Evolutionary conservation across 37 sponge, comb jelly and placozoan genomes (phyloP), one percentile per base, ranked within the genome.

Genomic region (Lycopodina hypogea): DNA sequence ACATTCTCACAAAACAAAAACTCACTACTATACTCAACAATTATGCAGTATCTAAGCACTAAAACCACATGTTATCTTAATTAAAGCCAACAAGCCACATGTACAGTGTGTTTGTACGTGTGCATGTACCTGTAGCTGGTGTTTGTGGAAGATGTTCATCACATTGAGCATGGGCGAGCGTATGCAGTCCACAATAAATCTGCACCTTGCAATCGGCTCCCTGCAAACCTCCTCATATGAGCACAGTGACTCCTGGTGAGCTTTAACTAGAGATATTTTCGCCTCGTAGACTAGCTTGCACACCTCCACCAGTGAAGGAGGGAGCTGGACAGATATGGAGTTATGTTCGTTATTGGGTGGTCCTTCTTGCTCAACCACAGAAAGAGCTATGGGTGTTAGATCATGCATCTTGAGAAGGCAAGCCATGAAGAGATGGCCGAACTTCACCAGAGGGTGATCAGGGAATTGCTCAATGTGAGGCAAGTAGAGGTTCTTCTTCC

Each of bases 191-290:
- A 97, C 50, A 4, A 97, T 77, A 71, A 97, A 92, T 0, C 70
- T 24, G 68, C 98, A 94, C 0, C 98, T 77, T 35, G 84, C 91
- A 2, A 97, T 83, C 0, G 97, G 83, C 11, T 88, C 78, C 24
- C 63, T 72, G 68, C 98, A 97, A 33, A 97, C 83, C 75, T 94
- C 96, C 38, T 92, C 87, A 67, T 95, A 95, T 6, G 93, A 69
- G 37, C 87, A 76, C 3, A 87, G 78, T 15, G 93, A 92, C 51
- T 88, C 94, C 41, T 95, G 96, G 53, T 88, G 89, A 26, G 87
- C 94, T 48, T 91, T 91, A 48, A 96, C 88, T 39, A 97, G 77
- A 24, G 74, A 55, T 56, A 89, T 64, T 77, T 97, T 97, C 7
- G 88, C 90, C 33, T 90, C 96, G 33, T 93, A 82, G 0, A 94